phyloP scores from a whole-genome alignment of 2,113 vertebrate genomes.

The Zapus hudsonius region DNA sequence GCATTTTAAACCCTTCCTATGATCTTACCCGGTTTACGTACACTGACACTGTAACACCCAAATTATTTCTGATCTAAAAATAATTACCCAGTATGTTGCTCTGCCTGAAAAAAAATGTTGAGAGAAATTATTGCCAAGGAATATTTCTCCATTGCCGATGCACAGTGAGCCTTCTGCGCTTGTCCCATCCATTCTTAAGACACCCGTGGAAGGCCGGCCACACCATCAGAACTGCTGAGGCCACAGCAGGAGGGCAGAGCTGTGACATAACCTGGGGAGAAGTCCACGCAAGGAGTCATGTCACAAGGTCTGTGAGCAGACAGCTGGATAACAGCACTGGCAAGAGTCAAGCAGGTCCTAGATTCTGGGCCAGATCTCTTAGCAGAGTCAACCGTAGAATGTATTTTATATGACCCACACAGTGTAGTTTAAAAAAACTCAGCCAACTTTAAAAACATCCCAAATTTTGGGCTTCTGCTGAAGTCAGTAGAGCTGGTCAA shows the following conservation, averaged over 20 bases:
- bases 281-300: not conserved
- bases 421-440: not conserved
- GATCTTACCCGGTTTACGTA: conserved; percentile 80
- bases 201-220: not conserved
- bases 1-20: conserved; percentile 74
- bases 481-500: not conserved
- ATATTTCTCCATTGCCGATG: conserved; percentile 60
- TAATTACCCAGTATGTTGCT: conserved; percentile 78
- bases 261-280: not conserved
- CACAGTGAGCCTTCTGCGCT: conserved; percentile 54
- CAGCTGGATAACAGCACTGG: not conserved
- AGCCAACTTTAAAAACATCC: not conserved
- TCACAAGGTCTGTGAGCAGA: not conserved
- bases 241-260: not conserved
- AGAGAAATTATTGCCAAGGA: conserved; percentile 77
- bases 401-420: not conserved
- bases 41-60: conserved; percentile 77
- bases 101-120: conserved; percentile 74
- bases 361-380: not conserved
- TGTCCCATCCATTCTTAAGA: conserved; percentile 53
- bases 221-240: not conserved
- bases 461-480: conserved; percentile 20
- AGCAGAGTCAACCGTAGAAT: not conserved
- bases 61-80: conserved; percentile 82
- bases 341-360: not conserved